These are phyloP conservation scores for Lontra canadensis DNA, from an alignment of 2,113 vertebrate genomes.

Conservation along the genomic window DNA sequence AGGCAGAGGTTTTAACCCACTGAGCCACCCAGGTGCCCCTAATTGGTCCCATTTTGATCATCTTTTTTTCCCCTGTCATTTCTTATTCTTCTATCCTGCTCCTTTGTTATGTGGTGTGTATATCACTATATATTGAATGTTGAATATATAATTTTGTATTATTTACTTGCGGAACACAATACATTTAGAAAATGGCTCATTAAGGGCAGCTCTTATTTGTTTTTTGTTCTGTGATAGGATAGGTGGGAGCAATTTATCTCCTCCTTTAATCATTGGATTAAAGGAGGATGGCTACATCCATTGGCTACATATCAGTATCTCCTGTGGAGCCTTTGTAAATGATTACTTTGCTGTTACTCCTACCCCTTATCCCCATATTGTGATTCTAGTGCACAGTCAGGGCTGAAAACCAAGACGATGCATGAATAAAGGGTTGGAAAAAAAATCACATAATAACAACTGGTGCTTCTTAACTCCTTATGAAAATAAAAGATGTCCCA, in stretches of 20 bases:
- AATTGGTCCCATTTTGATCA: neutral
- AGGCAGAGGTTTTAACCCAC: no score
- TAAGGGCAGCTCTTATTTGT: neutral
- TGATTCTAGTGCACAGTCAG: neutral
- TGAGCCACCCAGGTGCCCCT: no score
- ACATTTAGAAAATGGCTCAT: neutral
- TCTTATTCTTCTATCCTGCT: neutral
- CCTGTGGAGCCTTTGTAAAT: neutral
- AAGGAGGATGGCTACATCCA: neutral
- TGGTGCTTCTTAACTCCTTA: neutral
- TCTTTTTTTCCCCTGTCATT: neutral
- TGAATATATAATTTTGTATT: neutral
- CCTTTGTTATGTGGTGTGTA: neutral
- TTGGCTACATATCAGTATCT: neutral
- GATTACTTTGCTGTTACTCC: neutral
- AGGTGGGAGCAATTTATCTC: neutral
- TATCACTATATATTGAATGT: neutral
- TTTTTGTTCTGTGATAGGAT: neutral
- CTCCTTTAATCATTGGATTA: neutral
- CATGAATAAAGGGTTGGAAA: neutral
- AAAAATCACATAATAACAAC: neutral
- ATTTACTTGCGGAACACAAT: neutral
- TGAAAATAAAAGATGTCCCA: neutral
- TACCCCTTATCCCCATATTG: no score
- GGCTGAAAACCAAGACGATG: neutral